Evolutionary conservation across 1,140 invertebrate genomes (phyloP), one percentile per base, ranked within the genome.

Genomic region (Berghia stephanieae): DNA sequence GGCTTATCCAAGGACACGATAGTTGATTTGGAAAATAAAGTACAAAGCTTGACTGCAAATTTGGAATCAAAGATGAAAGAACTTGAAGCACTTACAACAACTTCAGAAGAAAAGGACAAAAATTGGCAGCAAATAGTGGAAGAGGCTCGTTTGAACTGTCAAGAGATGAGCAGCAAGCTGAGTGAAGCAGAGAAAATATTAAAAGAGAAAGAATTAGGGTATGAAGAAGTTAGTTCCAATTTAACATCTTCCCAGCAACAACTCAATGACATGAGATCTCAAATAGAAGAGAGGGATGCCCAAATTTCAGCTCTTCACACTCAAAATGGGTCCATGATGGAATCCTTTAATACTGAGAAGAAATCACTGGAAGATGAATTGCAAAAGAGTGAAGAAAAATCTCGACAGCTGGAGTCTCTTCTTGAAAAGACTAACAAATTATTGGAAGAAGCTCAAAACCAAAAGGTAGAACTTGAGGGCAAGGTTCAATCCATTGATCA

Each of bases 101-200:
- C 83, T 34, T 27, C 83, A 4, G 75, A 79, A 68, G 87, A 87
- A 70, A 84, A 80, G 43, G 82, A 85, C 36, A 86, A 84, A 73
- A 75, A 82, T 16, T 77, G 84, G 6, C 81, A 84, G 2, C 82
- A 84, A 60, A 85, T 84, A 52, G 73, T 80, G 38, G 81, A 84
- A 44, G 82, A 84, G 52, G 57, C 81, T 52, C 83, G 85, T 27
- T 71, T 77, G 24, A 57, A 83, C 2, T 81, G 80, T 52, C 44
- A 76, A 31, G 71, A 77, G 67, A 24, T 82, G 16, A 49, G 63
- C 55, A 44, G 79, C 69, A 68, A 79, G 55, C 43, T 81, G 57
- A 18, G 67, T 69, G 52, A 80, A 78, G 60, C 63, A 21, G 68
- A 78, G 44, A 44, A 31, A 1, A 38, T 34, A 24, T n/a, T 76